phyloP scores from a whole-genome alignment of 2,888 invertebrate genomes.

The Drosophila percnosoma region DNA sequence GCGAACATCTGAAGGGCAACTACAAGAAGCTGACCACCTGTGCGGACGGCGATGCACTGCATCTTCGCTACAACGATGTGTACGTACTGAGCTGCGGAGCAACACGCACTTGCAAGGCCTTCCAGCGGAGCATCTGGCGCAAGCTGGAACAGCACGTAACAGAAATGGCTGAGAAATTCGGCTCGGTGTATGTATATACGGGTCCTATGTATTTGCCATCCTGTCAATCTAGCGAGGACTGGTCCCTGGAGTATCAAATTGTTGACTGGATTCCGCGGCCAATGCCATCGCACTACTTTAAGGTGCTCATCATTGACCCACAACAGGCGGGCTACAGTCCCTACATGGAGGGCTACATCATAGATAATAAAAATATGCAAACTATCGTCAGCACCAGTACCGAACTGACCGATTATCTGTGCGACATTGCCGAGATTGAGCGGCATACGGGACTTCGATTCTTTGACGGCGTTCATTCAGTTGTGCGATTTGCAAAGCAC shows the following conservation, averaged over 20 bases:
- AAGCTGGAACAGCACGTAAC: slow-evolving; percentile 50
- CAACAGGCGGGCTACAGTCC: slow-evolving; percentile 21
- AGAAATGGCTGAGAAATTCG: slow-evolving; percentile 38
- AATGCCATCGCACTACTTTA: slow-evolving; percentile 65
- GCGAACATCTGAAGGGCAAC: slow-evolving; percentile 56
- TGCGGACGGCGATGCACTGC: slow-evolving; percentile 34
- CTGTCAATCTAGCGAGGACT: slow-evolving; percentile 16
- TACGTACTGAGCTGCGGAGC: slow-evolving; percentile 56
- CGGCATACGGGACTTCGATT: slow-evolving; percentile 60
- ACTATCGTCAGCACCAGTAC: background rate
- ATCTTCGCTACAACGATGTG: slow-evolving; percentile 65
- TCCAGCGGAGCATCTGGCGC: slow-evolving; percentile 49
- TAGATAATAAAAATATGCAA: slow-evolving; percentile 46
- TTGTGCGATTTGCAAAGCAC: slow-evolving; percentile 45
- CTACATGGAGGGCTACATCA: slow-evolving; percentile 62
- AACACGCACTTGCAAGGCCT: slow-evolving; percentile 46
- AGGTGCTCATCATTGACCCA: slow-evolving; percentile 64
- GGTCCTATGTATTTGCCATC: slow-evolving; percentile 60
- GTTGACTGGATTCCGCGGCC: slow-evolving; percentile 55
- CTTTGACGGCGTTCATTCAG: slow-evolving; percentile 46
- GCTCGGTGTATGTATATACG: slow-evolving; percentile 62
- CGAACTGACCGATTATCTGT: slow-evolving; percentile 33
- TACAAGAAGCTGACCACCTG: slow-evolving; percentile 43
- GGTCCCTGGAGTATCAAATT: slow-evolving; percentile 60
- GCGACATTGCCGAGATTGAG: slow-evolving; percentile 61